Evolutionary conservation across 1,140 invertebrate species (phyloP).

Genomic region (Papilio polytes): DNA sequence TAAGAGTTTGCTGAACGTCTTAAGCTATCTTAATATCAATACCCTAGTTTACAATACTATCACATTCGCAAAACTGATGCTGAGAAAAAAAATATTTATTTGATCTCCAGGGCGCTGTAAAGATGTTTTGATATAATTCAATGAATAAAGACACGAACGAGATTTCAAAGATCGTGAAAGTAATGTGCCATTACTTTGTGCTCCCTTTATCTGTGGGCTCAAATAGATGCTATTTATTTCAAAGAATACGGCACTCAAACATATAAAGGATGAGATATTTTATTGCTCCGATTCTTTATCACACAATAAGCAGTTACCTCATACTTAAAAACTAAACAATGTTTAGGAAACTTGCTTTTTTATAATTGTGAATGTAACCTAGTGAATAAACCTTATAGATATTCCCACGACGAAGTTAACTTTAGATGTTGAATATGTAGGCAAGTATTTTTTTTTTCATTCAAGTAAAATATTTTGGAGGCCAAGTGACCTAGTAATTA

Average conservation of each 20-base stretch:
- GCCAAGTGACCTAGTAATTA: slow-evolving; percentile 29
- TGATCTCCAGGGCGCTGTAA: background rate
- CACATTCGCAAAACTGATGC: background rate
- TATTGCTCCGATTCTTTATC: slow-evolving; percentile 29
- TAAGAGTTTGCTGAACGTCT: background rate
- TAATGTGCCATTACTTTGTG: slow-evolving; percentile 40
- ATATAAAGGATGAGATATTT: slow-evolving; percentile 38
- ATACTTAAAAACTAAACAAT: background rate
- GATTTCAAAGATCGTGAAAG: slow-evolving; percentile 37
- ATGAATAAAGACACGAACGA: slow-evolving; percentile 35
- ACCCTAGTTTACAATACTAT: background rate
- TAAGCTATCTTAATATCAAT: background rate
- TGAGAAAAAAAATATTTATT: slow-evolving; percentile 16
- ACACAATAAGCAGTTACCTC: slow-evolving; percentile 16
- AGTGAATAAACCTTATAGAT: too few species aligned
- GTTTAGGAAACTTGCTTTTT: background rate
- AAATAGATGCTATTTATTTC: slow-evolving; percentile 39
- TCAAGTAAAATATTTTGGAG: slow-evolving; percentile 24
- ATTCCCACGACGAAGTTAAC: background rate
- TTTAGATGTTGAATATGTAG: background rate
- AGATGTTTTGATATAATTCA: slow-evolving; percentile 17
- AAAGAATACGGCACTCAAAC: slow-evolving; percentile 40
- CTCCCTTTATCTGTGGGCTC: slow-evolving; percentile 35
- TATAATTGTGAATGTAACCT: background rate
- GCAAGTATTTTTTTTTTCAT: background rate